Conservation (phyloP, 2,113 vertebrate genomes). For the Baryphthengus martii region DNA sequence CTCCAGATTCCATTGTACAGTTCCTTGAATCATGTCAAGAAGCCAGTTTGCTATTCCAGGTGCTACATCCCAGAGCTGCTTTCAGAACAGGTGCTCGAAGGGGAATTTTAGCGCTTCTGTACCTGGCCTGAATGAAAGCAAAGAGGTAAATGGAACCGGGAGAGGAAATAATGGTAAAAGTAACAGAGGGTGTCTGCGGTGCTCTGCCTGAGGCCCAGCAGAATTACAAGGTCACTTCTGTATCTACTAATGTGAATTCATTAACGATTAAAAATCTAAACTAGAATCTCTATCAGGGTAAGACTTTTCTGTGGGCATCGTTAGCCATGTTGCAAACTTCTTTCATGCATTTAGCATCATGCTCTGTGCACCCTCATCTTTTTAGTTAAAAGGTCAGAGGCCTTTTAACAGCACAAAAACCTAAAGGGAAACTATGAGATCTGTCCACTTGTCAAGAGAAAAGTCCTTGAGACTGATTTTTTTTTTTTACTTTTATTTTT, state of each 20-base stretch:
- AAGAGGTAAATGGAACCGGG: not conserved
- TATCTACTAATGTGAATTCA: not conserved
- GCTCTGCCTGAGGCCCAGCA: not conserved
- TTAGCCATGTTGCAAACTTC: not conserved
- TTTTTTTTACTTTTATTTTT: not conserved
- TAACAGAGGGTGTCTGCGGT: not conserved
- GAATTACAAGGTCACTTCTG: not conserved
- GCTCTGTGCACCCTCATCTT: not conserved
- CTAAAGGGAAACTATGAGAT: not conserved
- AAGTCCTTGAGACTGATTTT: not conserved
- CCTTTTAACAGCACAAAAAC: not conserved
- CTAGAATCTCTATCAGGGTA: not conserved
- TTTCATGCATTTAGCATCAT: not conserved
- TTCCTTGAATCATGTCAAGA: not conserved
- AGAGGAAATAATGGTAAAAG: not conserved
- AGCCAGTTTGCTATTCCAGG: not conserved
- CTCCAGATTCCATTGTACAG: not conserved
- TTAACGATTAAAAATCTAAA: not conserved
- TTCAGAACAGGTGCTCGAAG: not conserved
- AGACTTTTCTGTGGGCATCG: not conserved
- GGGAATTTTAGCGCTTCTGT: not conserved
- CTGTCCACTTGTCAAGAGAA: not conserved
- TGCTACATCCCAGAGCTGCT: not conserved
- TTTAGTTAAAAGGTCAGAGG: not conserved
- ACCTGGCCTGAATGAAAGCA: not conserved